Evolutionary conservation across 2,888 invertebrate genomes (phyloP), one percentile per base, ranked within the genome.

Genomic region (Gnatocerus cornutus): DNA sequence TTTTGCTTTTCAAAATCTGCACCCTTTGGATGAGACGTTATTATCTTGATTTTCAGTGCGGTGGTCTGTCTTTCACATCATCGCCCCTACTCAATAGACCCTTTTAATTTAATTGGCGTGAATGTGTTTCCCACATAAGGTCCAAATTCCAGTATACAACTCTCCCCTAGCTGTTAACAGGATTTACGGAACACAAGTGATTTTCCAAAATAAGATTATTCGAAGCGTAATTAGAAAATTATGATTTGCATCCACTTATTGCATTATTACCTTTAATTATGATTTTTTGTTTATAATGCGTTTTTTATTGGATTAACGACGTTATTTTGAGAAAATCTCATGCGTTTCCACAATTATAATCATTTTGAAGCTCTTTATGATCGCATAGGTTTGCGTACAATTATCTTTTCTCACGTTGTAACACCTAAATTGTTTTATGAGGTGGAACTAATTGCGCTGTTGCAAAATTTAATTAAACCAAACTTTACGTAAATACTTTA

Each of bases 21-120:
- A n/a, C n/a, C n/a, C 21, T 21, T 21, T 21, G 21, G 21, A n/a
- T n/a, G n/a, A n/a, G n/a, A n/a, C n/a, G n/a, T n/a, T 30, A 39
- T 62, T 39, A 62, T 62, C 50, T 16, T 41, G 7, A 53, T 53
- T 64, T 61, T 52, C 30, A 16, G 59, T 67, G 53, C 53, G 52
- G 33, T 45, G 33, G 29, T 45, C 16, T 55, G 41, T 67, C 50
- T 61, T 53, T 61, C 68, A 68, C 61, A 61, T 68, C 53, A 55
- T 68, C 62, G 55, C 59, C 63, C 63, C 52, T 41, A 52, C 43
- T 69, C 64, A 58, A 12, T 59, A 41, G 50, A 62, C 68, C 64
- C 65, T 64, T 55, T 65, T 69, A 69, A 69, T 69, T 64, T 69
- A 69, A 69, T 69, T 69, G 69, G 65, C 59, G 62, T 37, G 62